Base-by-base conservation (phyloP, 2,797 vertebrate species). In the Sphenopsis melanotis region DNA sequence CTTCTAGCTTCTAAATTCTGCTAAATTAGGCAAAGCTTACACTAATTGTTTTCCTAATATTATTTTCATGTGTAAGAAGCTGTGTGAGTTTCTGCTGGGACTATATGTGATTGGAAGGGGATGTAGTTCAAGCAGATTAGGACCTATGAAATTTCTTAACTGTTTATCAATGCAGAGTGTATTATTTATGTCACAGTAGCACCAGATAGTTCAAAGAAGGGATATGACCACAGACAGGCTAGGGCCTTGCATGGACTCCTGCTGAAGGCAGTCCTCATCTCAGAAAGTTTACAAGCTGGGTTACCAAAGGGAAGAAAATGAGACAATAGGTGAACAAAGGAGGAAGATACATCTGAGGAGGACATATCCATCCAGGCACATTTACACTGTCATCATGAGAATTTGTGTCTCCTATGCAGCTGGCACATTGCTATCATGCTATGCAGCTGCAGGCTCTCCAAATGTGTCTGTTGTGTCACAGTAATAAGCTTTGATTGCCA, bases 1-100 rank as follows among this genome's bases (percentile, higher is more conserved):
- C 88, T 93, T 92, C 81, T 91, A 93, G 84, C 92, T 95, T 88
- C 39, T 87, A 91, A 96, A 89, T 83, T 91, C 78, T 80, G 47
- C 78, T 89, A 80, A 94, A 93, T 91, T 77, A 94, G 83, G 39
- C 49, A 69, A 85, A 92, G 41, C 75, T 92, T 79, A 55, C 63
- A 64, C 68, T 74, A 87, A 83, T 87, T 81, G 30, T 83, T 92
- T 94, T 71, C 69, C 42, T 87, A 81, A 75, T 91, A 83, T 71
- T 78, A 87, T 93, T 91, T 91, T 93, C 71, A 75, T 9, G 16
- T 69, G 60, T 60, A 87, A 89, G 64, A 70, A 66, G 74, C 60
- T 56, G 26, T 34, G 34, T 56, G 84, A 53, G 22, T 89, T 77
- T 49, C 42, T 89, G 53, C 24, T 3, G 5, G 64, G 61, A 77